Conservation (phyloP, 2,888 invertebrate genomes). For the Phytoseiulus persimilis region DNA sequence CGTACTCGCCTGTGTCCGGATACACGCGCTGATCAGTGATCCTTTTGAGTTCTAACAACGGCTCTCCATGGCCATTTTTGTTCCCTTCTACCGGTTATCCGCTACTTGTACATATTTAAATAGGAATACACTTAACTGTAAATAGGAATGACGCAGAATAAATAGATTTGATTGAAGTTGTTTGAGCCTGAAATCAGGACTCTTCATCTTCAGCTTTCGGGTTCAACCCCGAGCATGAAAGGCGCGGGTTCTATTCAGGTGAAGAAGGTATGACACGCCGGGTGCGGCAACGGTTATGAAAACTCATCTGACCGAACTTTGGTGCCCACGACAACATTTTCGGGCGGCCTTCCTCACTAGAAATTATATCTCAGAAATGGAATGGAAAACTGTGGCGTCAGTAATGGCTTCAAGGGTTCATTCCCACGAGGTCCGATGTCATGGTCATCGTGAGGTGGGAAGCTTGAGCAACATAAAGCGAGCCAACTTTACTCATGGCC, state of each 20-base stretch:
- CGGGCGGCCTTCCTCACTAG: neutral
- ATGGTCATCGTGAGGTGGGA: neutral
- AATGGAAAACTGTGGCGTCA: neutral
- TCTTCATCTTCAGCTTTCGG: neutral
- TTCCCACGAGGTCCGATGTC: neutral
- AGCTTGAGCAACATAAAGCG: neutral
- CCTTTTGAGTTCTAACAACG: neutral
- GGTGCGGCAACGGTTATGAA: neutral
- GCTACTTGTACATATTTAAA: neutral
- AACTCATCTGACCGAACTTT: neutral
- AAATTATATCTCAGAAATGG: neutral
- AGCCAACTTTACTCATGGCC: neutral
- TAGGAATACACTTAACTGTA: neutral
- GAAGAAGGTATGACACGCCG: neutral
- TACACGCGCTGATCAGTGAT: neutral
- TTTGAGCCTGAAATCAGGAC: neutral
- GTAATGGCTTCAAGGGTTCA: neutral
- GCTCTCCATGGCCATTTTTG: neutral
- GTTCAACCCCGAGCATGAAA: no score
- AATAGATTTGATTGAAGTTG: neutral
- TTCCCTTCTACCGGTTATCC: neutral
- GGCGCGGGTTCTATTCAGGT: no score
- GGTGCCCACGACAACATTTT: neutral
- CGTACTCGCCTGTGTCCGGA: conserved; percentile 6
- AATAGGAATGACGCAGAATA: neutral